A percentile compares a stretch with the other conserved stretches of the same genome.
Evolutionary conservation across 2,113 vertebrate genomes (phyloP).

Genomic region (Oxyura jamaicensis): DNA sequence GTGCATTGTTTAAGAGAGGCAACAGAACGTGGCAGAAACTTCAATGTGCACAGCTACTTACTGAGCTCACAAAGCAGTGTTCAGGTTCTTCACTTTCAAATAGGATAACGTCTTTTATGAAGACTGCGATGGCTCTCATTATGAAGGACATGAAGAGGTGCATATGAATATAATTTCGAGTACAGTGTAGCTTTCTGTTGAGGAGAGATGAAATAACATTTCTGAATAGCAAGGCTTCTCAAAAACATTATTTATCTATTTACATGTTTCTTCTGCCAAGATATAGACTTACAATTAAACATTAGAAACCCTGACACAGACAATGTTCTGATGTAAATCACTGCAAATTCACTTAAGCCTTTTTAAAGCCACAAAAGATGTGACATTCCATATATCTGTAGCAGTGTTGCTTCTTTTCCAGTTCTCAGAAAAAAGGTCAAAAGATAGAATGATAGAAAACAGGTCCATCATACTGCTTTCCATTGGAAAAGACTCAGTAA

Average conservation of each 20-base stretch:
- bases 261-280: not conserved
- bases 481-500: not conserved
- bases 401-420: not conserved
- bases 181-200: conserved; percentile 93
- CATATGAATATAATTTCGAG: conserved; percentile 94
- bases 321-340: not conserved
- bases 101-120: conserved; percentile 91
- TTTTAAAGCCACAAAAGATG: not conserved
- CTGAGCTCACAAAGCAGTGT: conserved; percentile 84
- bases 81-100: conserved; percentile 85
- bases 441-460: not conserved
- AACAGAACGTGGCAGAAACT: not conserved
- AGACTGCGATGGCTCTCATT: conserved; percentile 90
- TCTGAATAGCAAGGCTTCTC: not conserved
- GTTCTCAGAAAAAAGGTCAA: not conserved
- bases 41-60: conserved; percentile 68
- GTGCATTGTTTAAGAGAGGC: not conserved
- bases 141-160: conserved; percentile 95
- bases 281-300: not conserved
- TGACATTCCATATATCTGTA: not conserved
- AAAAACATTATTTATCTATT: not conserved
- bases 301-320: not conserved
- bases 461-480: not conserved
- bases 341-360: conserved; percentile 29
- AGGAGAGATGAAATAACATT: not conserved